These are phyloP conservation scores for Cathartes aura DNA, from an alignment of 2,113 vertebrate species.

Conservation along the genomic window DNA sequence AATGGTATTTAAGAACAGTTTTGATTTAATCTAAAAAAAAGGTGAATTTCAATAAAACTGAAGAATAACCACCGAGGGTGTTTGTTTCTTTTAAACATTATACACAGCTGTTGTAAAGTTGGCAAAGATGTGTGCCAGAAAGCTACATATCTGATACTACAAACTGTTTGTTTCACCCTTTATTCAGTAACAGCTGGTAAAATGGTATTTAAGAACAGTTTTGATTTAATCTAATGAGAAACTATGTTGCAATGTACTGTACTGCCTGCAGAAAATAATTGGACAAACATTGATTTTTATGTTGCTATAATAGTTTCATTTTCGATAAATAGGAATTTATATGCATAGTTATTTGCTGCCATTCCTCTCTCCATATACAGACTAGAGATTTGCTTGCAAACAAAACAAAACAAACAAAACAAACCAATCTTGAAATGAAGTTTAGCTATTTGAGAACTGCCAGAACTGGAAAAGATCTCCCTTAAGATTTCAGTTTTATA, in stretches of 20 bases:
- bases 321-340: constrained; percentile 79
- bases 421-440: background rate
- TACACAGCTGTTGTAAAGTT: constrained; percentile 66
- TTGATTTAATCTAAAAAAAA: constrained; percentile 79
- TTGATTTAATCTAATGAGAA: constrained; percentile 84
- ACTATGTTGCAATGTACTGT: constrained; percentile 68
- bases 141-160: constrained; percentile 54
- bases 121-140: constrained; percentile 69
- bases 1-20: constrained; percentile 81
- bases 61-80: constrained; percentile 28
- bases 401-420: background rate
- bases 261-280: constrained; percentile 79
- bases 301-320: constrained; percentile 78
- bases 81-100: constrained; percentile 69
- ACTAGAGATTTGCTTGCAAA: constrained; percentile 15
- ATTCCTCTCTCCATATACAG: constrained; percentile 32
- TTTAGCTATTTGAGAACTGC: background rate
- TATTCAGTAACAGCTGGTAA: constrained; percentile 81
- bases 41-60: constrained; percentile 53
- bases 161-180: constrained; percentile 72
- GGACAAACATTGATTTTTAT: constrained; percentile 83
- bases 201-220: constrained; percentile 81
- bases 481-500: background rate
- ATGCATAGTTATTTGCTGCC: constrained; percentile 70
- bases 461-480: background rate